phyloP scores from a whole-genome alignment of 2,797 vertebrate genomes.

The Sebastes ruberrimus region DNA sequence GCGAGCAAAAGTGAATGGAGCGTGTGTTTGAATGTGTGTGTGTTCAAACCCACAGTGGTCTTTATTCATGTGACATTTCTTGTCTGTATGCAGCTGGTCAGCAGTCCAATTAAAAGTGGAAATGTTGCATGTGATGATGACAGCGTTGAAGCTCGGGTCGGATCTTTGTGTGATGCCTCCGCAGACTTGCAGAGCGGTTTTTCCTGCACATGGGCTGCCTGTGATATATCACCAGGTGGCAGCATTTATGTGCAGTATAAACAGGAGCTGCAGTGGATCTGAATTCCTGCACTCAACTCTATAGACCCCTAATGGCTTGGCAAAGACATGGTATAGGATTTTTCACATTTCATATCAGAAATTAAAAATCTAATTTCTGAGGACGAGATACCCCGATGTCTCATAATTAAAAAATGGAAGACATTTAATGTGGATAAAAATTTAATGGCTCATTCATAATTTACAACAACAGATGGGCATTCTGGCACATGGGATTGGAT shows the following conservation, averaged over 20 bases:
- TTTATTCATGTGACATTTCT: slow-evolving; percentile 69
- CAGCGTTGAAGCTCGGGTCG: slow-evolving; percentile 11
- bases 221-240: slow-evolving; percentile 82
- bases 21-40: slow-evolving; percentile 14
- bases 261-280: slow-evolving; percentile 25
- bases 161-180: slow-evolving; percentile 13
- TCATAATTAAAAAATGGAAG: slow-evolving; percentile 88
- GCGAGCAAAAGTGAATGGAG: slow-evolving; percentile 62
- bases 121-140: slow-evolving; percentile 57
- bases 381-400: slow-evolving; percentile 71
- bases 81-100: slow-evolving; percentile 62
- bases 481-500: slow-evolving; percentile 65
- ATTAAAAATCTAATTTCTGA: slow-evolving; percentile 71
- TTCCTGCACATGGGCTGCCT: slow-evolving; percentile 47
- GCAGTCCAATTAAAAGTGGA: slow-evolving; percentile 55
- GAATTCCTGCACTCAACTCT: slow-evolving; percentile 49
- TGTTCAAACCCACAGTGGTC: slow-evolving; percentile 39
- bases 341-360: slow-evolving; percentile 46
- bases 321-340: background rate
- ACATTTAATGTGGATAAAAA: slow-evolving; percentile 87
- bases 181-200: slow-evolving; percentile 40
- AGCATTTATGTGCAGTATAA: slow-evolving; percentile 80
- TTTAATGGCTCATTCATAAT: slow-evolving; percentile 90
- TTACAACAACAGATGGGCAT: slow-evolving; percentile 88
- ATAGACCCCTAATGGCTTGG: background rate